Evolutionary conservation across 2,797 vertebrate species (phyloP), one percentile per base, ranked within the genome.

Genomic region (Phataginus tetradactyla): DNA sequence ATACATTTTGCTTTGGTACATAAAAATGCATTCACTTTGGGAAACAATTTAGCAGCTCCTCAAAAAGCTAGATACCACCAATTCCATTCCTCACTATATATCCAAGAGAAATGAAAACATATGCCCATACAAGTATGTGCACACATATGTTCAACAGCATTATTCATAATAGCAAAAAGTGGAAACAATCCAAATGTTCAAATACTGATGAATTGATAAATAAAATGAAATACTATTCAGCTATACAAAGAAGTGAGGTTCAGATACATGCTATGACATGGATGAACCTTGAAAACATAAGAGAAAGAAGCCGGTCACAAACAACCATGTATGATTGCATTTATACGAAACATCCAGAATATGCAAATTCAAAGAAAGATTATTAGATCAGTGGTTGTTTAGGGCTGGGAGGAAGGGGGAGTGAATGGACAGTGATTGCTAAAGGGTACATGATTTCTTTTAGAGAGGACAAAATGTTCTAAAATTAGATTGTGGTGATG

Each of bases 401-500:
- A 79, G 45, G 51, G 61, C 13, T 64, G n/a, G 17, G 5, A 42
- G 66, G 32, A 53, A 74, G 34, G 23, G 53, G 42, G 25, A 83
- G 23, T 37, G 37, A 80, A 86, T 37, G 61, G 53, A 49, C 63
- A 77, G 51, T 55, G 66, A 78, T 0, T 75, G 27, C 27, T 68
- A 75, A 57, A 7, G 53, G 71, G 27, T 21, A 61, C 17, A 23
- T 20, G 61, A 86, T 53, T 95, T 94, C 66, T 96, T 88, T 53
- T 18, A 85, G 61, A 86, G 9, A 83, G 17, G 39, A 92, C 51
- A 86, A 95, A 90, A 87, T 57, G 49, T 61, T 83, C 68, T 68
- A 63, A 93, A 66, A 90, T 86, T 72, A 93, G 68, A 88, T 11
- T 89, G 45, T n/a, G n/a, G 61, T 55, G 27, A 90, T 32, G 45